Evolutionary conservation across 2,113 vertebrate species (phyloP), one percentile per base, ranked within the genome.

Genomic region (Hyperopisus bebe): DNA sequence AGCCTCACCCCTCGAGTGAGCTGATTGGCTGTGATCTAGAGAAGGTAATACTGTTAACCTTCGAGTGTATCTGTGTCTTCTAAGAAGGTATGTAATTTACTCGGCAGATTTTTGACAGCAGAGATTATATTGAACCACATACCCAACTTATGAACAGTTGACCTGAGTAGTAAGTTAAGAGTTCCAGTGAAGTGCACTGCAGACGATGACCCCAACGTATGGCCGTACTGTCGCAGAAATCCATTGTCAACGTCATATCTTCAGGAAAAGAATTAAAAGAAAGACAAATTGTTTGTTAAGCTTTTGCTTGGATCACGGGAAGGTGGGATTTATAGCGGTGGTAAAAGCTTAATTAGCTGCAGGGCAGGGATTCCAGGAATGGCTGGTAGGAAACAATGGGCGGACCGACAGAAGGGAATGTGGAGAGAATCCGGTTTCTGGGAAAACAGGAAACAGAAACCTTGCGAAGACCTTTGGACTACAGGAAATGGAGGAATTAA

Each of bases 301-400:
- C 62, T 21, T 1, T 83, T 83, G 83, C 48, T 53, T 88, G 7
- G 80, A 88, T 90, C 46, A 85, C 92, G 89, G 82, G 85, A 82
- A 87, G 90, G 77, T 35, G 8, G 89, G 91, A 27, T 3, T 89
- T 48, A 1, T 15, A 8, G 89, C 5, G 74, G 24, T 91, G 92
- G 92, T 93, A 91, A 92, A 93, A 92, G 89, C 86, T 92, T 92
- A 87, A 90, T 92, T 91, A 89, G 92, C 89, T 92, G 70, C 87
- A 90, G 89, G 89, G 9, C 21, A 90, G 90, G 90, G 89, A 89
- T 58, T 70, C 87, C 66, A 50, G 90, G 11, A 2, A 91, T 44
- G 51, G 82, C 62, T 82, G 44, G 82, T 58, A 39, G 13, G 17
- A 88, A 70, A 84, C 70, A 74, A 55, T 62, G 51, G 77, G 74